A percentile compares a stretch with the other conserved stretches of the same genome.
These are phyloP conservation scores for Drosophila navojoa DNA, from an alignment of 1,140 invertebrate genomes.

Conservation along the genomic window DNA sequence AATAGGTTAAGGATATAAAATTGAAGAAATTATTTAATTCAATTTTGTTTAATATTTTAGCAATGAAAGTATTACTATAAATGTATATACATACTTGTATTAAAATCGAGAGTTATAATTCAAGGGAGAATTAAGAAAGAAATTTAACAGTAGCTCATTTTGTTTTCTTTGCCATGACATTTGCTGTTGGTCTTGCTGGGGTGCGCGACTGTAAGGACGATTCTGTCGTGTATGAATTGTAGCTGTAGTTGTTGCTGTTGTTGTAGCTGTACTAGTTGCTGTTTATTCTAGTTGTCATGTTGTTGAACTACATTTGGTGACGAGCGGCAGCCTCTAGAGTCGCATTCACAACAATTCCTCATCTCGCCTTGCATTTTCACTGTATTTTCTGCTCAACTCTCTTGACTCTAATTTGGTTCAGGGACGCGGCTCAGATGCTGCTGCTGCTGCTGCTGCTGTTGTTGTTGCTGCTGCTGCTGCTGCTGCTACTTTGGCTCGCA, in stretches of 20 bases:
- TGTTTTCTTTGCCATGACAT: too few relatives aligned
- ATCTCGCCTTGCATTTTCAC: conserved; percentile 35
- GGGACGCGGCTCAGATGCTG: conserved; percentile 32
- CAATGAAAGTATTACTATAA: too few relatives aligned
- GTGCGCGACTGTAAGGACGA: conserved; percentile 20
- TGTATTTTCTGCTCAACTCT: conserved; percentile 50
- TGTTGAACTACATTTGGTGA: conserved; percentile 69
- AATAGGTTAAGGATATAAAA: too few relatives aligned
- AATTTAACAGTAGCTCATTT: too few relatives aligned
- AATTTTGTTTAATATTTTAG: too few relatives aligned
- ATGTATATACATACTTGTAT: too few relatives aligned
- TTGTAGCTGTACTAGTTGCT: conserved; percentile 1
- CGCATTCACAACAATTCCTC: conserved; percentile 25
- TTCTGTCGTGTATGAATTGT: conserved; percentile 11
- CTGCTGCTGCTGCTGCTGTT: not conserved
- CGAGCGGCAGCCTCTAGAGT: not conserved
- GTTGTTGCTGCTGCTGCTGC: too few relatives aligned
- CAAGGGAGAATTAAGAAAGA: too few relatives aligned
- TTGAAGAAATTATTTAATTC: too few relatives aligned
- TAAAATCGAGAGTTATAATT: too few relatives aligned
- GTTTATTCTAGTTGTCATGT: conserved; percentile 46
- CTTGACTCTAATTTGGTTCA: conserved; percentile 80
- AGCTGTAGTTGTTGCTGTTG: conserved; percentile 12
- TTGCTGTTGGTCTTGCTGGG: conserved; percentile 8
- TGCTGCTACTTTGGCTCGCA: conserved; percentile 43